These are phyloP conservation scores for Ciconia stormi DNA, from an alignment of 2,113 vertebrate genomes.

Conservation along the genomic window DNA sequence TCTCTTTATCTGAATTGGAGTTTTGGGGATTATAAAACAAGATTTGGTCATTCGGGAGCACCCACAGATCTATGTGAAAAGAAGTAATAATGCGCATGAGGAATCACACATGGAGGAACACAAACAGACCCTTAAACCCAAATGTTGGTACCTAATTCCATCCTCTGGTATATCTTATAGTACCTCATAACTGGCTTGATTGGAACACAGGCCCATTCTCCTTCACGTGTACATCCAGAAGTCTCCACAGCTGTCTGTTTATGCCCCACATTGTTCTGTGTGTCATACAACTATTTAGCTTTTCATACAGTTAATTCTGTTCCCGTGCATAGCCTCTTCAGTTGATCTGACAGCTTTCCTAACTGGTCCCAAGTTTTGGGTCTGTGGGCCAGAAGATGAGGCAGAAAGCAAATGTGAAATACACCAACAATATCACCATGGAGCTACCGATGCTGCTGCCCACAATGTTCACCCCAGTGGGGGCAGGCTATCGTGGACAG, in stretches of 20 bases:
- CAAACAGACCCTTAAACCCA: neutral
- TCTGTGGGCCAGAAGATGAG: neutral
- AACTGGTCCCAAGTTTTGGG: neutral
- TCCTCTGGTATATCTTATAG: neutral
- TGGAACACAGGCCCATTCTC: neutral
- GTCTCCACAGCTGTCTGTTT: neutral
- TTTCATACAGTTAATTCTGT: neutral
- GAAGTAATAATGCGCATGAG: neutral
- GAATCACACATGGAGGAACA: neutral
- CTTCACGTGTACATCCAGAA: neutral
- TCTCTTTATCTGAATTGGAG: neutral
- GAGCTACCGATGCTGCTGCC: neutral
- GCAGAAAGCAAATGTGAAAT: neutral
- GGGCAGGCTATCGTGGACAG: neutral
- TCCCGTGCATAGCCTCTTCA: neutral
- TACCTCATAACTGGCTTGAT: neutral
- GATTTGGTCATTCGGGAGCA: neutral
- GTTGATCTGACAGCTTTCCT: neutral
- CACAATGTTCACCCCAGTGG: neutral
- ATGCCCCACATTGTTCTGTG: neutral
- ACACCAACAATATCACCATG: fast-evolving
- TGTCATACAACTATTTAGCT: neutral
- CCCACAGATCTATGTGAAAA: neutral
- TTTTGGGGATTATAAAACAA: neutral
- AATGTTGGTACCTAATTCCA: neutral